These are phyloP conservation scores for Caradrina kadenii DNA, from an alignment of 2,888 invertebrate species.

Conservation along the genomic window DNA sequence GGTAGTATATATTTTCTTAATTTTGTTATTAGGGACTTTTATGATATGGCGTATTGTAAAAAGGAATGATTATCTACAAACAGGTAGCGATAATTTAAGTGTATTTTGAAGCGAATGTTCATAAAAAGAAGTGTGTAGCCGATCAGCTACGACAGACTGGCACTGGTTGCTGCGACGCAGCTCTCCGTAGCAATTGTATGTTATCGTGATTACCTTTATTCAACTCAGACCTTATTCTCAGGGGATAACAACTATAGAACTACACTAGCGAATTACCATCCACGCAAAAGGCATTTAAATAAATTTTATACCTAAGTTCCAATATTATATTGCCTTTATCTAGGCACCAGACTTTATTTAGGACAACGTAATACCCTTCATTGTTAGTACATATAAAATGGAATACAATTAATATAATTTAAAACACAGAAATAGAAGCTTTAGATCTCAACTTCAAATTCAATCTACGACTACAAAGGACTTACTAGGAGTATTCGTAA, in stretches of 20 bases:
- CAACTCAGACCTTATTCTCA: no score
- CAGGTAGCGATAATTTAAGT: no score
- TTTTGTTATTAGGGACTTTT: background rate
- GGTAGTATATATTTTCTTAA: constrained; percentile 23
- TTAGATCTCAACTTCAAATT: constrained; percentile 19
- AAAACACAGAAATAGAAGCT: constrained; percentile 7
- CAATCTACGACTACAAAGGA: constrained; percentile 26
- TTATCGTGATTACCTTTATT: background rate
- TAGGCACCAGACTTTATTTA: background rate
- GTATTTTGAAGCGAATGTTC: background rate
- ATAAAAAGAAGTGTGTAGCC: background rate
- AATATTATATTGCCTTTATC: background rate
- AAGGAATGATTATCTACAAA: no score
- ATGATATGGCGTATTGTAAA: background rate
- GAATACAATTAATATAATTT: background rate
- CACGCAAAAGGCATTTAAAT: background rate
- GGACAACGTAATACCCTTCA: background rate
- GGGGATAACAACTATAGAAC: no score
- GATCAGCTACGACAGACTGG: background rate
- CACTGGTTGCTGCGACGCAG: constrained; percentile 11
- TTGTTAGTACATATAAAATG: background rate
- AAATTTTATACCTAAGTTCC: background rate
- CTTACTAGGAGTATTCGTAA: constrained; percentile 3
- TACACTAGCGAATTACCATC: no score
- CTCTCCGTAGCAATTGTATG: background rate